Percentiles rank a stretch among this genome's conserved stretches.
Conservation (phyloP, 2,888 invertebrate species). For the Tetragnatha montana region DNA sequence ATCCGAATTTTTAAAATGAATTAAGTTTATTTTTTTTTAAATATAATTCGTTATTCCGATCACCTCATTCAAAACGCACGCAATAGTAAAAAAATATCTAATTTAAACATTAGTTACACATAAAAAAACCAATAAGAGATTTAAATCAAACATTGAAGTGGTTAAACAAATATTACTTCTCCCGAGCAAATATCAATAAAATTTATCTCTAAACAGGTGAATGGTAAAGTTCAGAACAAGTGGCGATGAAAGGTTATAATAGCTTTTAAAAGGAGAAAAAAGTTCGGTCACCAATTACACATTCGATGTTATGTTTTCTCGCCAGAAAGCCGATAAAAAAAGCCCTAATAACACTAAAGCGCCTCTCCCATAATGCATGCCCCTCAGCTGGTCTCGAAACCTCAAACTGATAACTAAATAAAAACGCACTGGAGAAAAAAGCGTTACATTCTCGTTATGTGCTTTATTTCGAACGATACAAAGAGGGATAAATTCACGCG, state of each 20-base stretch:
- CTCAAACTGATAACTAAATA: slow-evolving; percentile 19
- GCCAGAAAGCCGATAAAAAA: slow-evolving; percentile 10
- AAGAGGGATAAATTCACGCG: slow-evolving; percentile 19
- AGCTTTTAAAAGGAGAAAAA: neutral
- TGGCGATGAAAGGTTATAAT: neutral
- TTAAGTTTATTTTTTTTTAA: too few relatives aligned
- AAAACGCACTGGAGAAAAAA: slow-evolving; percentile 14
- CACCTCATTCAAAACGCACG: too few relatives aligned
- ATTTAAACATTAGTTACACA: too few relatives aligned
- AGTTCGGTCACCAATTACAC: slow-evolving; percentile 27
- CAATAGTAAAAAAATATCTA: too few relatives aligned
- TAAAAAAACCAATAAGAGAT: too few relatives aligned
- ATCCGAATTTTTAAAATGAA: too few relatives aligned
- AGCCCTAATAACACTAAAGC: slow-evolving; percentile 21
- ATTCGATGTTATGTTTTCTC: slow-evolving; percentile 46
- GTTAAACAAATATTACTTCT: too few relatives aligned
- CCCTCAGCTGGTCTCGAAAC: neutral
- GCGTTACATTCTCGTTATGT: slow-evolving; percentile 49
- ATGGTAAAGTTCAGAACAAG: neutral
- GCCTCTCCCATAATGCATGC: neutral
- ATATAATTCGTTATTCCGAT: too few relatives aligned
- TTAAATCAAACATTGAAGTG: too few relatives aligned
- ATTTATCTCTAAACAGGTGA: neutral
- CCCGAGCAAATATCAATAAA: too few relatives aligned
- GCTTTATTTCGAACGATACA: slow-evolving; percentile 27